Percentiles rank a stretch among this genome's conserved stretches.
Evolutionary conservation across 2,888 invertebrate genomes (phyloP).

Genomic region (Tetragnatha montana): DNA sequence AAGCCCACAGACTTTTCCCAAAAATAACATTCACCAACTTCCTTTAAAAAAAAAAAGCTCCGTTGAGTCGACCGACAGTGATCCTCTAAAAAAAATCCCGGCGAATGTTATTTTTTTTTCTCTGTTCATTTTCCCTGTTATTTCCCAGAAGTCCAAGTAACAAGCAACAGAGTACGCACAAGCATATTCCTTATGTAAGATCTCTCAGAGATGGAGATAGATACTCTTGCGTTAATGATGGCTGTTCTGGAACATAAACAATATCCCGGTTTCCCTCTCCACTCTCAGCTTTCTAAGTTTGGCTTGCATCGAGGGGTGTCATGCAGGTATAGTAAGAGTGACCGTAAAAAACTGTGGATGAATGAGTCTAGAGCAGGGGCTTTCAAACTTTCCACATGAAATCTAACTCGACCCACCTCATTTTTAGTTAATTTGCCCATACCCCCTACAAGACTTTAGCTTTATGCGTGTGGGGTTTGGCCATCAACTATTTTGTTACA

Average conservation of each 20-base stretch:
- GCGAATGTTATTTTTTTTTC: background rate
- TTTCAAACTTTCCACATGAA: no score
- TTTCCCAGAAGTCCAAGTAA: background rate
- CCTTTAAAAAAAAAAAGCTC: no score
- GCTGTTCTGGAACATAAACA: conserved; percentile 9
- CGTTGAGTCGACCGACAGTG: no score
- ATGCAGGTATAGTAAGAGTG: background rate
- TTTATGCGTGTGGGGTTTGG: no score
- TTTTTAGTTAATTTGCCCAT: no score
- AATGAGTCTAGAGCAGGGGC: background rate
- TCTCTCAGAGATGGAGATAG: background rate
- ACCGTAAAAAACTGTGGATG: background rate
- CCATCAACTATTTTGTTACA: no score
- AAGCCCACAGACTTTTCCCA: no score
- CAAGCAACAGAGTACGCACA: background rate
- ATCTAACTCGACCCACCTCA: no score
- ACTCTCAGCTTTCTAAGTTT: background rate
- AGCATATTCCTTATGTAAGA: background rate
- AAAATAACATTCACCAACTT: no score
- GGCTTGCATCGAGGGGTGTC: background rate
- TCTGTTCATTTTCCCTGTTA: background rate
- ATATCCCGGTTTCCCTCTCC: background rate
- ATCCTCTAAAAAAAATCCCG: no score
- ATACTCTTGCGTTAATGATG: background rate
- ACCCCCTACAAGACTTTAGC: no score